Evolutionary conservation across 2,113 vertebrate genomes (phyloP).

Genomic region (human (Homo sapiens)): GRCh38 chr12:113021501-113022000

Average conservation of each 20-base stretch:
- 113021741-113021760: neutral
- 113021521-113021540: accelerated
- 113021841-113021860: neutral
- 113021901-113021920: neutral
- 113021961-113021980: neutral
- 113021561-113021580: neutral
- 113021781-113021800: neutral
- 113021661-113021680: neutral
- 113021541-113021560: neutral
- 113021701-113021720: neutral
- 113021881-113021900: neutral
- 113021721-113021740: neutral
- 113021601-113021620: neutral
- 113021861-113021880: neutral
- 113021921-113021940: neutral
- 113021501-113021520: no score
- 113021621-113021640: no score
- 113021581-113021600: neutral
- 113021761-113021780: neutral
- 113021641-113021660: neutral
- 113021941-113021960: neutral
- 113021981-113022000: neutral
- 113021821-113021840: neutral
- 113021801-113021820: neutral
- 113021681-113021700: neutral